phyloP scores from a whole-genome alignment of 2,797 vertebrate genomes.

The Naso thynnoides region DNA sequence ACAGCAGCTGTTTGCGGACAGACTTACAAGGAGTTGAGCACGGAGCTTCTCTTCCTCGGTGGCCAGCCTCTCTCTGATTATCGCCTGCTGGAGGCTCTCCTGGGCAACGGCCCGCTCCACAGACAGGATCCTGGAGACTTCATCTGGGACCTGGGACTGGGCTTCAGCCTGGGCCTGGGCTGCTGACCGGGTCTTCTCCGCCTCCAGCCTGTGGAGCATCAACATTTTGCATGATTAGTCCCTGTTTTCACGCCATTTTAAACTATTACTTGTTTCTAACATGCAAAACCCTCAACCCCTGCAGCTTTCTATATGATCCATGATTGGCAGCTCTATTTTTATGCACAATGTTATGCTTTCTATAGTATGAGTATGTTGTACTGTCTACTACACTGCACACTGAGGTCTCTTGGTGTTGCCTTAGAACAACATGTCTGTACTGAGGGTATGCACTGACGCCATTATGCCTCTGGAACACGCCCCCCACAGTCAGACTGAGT shows the following conservation, averaged over 20 bases:
- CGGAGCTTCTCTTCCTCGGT: slow-evolving; percentile 89
- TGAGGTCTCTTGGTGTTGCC: not conserved
- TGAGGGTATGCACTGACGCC: too few species aligned
- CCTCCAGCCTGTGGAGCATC: slow-evolving; percentile 70
- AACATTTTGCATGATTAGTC: not conserved
- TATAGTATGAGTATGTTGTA: slow-evolving; percentile 10
- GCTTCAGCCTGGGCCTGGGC: slow-evolving; percentile 67
- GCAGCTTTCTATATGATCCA: slow-evolving; percentile 22
- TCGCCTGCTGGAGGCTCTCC: slow-evolving; percentile 87
- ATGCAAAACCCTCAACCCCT: not conserved
- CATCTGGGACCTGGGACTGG: slow-evolving; percentile 75
- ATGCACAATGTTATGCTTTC: not conserved
- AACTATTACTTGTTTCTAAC: not conserved
- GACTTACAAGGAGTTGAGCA: slow-evolving; percentile 89
- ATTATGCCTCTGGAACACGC: too few species aligned
- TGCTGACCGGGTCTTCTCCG: slow-evolving; percentile 71
- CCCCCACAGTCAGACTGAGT: too few species aligned
- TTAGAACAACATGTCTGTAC: not conserved
- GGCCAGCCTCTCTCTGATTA: slow-evolving; percentile 87
- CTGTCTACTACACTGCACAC: not conserved
- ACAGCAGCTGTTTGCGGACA: not conserved
- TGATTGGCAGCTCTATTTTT: slow-evolving; percentile 13
- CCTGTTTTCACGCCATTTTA: not conserved
- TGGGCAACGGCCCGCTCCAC: slow-evolving; percentile 82
- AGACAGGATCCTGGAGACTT: slow-evolving; percentile 88